Base-by-base conservation (phyloP, 2,888 invertebrate species). In the Biston stratarius region DNA sequence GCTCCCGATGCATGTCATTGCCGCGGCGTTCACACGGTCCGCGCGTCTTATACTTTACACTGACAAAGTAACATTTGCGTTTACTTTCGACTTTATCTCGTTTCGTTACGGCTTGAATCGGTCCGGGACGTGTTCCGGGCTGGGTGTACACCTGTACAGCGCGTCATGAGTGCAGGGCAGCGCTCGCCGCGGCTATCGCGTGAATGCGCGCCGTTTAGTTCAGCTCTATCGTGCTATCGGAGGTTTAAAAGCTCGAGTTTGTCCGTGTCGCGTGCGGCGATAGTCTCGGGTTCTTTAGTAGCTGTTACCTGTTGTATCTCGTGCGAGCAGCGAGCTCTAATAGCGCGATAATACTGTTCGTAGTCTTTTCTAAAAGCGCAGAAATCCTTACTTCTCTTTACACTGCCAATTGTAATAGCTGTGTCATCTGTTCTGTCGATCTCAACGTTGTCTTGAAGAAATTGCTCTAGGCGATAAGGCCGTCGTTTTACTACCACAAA, bases 161-260 rank as follows among this genome's bases (percentile, higher is more conserved):
- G 59, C 61, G 64, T 58, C 69, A 70, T 71, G 71, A 73, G 70
- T 71, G 57, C 56, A 52, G 60, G 24, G 74, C 67, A 56, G 71
- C 67, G 73, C 71, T 69, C 74, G 77, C 73, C 75, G 75, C 70
- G 77, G 75, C 76, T 80, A 76, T 76, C 78, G 77, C 80, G 81
- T 74, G 77, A 81, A 79, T 78, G 69, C 70, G 69, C 65, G 67
- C 65, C 33, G 63, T 61, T 66, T 58, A 52, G 51, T 59, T 34
- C 14, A 62, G 40, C 53, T 33, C 62, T 62, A 67, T 67, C 62
- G 40, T 58, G 24, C 62, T 62, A 67, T 67, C 62, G 42, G 8
- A 7, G 48, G 51, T 42, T 59, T 67, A 62, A 62, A 59, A 62
- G 62, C 48, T 34, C 53, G 24, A 10, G 40, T 62, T 62, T 67